A percentile compares a stretch with the other conserved stretches of the same genome.
Conservation (phyloP, 1,140 invertebrate species). For the Phortica variegata region DNA sequence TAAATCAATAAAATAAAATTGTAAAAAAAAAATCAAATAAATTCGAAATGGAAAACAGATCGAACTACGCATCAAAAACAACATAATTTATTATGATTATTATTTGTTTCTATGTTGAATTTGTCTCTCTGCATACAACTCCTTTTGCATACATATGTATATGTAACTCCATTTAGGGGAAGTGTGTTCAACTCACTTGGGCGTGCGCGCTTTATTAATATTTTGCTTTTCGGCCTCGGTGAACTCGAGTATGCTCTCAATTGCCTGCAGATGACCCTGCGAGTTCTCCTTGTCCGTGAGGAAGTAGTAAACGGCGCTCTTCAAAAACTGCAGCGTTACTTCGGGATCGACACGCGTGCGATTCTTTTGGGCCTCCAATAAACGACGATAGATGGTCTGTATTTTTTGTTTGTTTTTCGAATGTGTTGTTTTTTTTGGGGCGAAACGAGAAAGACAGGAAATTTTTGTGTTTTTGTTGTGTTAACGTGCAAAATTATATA, state of each 20-base stretch:
- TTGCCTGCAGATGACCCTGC: slow-evolving; percentile 78
- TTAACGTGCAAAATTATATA: no score
- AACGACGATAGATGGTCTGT: slow-evolving; percentile 79
- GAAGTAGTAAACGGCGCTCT: slow-evolving; percentile 88
- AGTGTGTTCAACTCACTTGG: slow-evolving; percentile 37
- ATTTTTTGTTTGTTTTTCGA: slow-evolving; percentile 33
- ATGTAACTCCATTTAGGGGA: no score
- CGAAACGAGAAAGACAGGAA: not conserved
- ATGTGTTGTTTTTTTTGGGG: slow-evolving; percentile 12
- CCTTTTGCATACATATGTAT: no score
- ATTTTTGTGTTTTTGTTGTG: no score
- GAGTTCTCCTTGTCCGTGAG: slow-evolving; percentile 83
- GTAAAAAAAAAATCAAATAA: slow-evolving; percentile 31
- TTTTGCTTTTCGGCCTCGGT: slow-evolving; percentile 72
- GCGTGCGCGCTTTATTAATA: slow-evolving; percentile 67
- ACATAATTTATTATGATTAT: slow-evolving; percentile 22
- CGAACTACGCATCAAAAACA: slow-evolving; percentile 11
- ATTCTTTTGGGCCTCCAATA: slow-evolving; percentile 70
- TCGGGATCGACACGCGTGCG: slow-evolving; percentile 75
- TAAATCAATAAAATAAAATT: slow-evolving; percentile 37
- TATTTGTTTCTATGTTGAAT: slow-evolving; percentile 13
- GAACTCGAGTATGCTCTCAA: slow-evolving; percentile 83
- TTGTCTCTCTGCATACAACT: no score
- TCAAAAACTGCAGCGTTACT: slow-evolving; percentile 83
- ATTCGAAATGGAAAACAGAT: slow-evolving; percentile 6